Base-by-base conservation (phyloP, 2,113 vertebrate genomes). In the Pithys albifrons region DNA sequence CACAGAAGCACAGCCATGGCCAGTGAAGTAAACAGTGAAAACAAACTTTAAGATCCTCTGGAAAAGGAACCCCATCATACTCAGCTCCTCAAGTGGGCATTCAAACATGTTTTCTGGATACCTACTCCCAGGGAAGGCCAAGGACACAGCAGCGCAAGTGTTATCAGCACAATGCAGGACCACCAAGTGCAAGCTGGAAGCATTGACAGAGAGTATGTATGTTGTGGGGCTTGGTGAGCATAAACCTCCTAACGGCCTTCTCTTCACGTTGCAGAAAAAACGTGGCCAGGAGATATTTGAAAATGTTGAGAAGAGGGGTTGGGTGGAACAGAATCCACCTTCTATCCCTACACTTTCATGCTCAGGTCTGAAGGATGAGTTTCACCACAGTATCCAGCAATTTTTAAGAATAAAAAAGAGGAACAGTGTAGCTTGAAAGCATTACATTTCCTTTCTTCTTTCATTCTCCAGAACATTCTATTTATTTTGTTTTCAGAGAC, bases 401-500 rank as follows among this genome's bases (percentile, higher is more conserved):
- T 72, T 92, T 87, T 45, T 28, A 64, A 6, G n/a, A 23, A 77
- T 43, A 84, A 48, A 85, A 78, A 75, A 41, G 10, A 88, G 82
- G 35, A 57, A 59, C 58, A 23, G 6, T 90, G 93, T 89, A 91
- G 59, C 49, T 95, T 86, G 76, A 93, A 90, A 91, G 67, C 37
- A 61, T 48, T 84, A 23, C 9, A 35, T 92, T 85, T 79, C n/a
- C 66, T 91, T 80, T 55, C 62, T 83, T 95, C 81, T 79, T 52
- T 95, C 15, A 48, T 23, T 91, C 41, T 69, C 55, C 43, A 48
- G 48, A 94, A 96, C 29, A 70, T 85, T 81, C 75, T 57, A n/a
- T 65, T 95, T 93, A 48, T 89, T 93, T 89, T 48, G 2, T 73
- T 93, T 93, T 94, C 93, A 90, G 49, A 78, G 55, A 93, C 86